A percentile compares a stretch with the other conserved stretches of the same genome.
Conservation (phyloP, 2,113 vertebrate genomes). For the Pelodiscus sinensis region DNA sequence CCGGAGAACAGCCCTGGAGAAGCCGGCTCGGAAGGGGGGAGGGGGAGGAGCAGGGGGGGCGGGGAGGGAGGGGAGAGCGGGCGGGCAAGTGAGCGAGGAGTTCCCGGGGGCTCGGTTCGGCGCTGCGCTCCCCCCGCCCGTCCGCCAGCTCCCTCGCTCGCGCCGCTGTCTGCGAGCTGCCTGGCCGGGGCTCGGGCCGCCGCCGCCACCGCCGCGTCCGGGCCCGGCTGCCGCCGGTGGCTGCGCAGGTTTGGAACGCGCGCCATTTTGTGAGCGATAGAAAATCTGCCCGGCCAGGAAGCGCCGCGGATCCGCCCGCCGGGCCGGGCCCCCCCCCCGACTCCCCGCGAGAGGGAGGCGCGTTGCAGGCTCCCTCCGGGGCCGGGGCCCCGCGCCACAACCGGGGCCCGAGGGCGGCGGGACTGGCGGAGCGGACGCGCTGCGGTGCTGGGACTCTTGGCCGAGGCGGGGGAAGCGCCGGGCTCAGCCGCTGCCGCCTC, state of each 20-base stretch:
- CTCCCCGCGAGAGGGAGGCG: constrained; percentile 37
- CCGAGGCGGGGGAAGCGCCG: constrained; percentile 60
- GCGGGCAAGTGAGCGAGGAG: constrained; percentile 49
- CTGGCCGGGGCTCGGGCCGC: constrained; percentile 65
- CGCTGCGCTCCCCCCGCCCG: constrained; percentile 24
- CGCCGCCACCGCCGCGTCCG: constrained; percentile 9
- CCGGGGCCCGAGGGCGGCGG: constrained; percentile 48
- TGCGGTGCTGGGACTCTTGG: constrained; percentile 72
- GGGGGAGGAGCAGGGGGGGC: background rate
- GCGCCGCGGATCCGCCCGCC: constrained; percentile 65
- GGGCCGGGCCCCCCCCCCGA: constrained; percentile 30
- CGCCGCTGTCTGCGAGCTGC: constrained; percentile 52
- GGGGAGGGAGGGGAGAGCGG: background rate
- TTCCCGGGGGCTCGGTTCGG: constrained; percentile 65
- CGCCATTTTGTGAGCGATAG: constrained; percentile 98
- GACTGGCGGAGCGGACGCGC: constrained; percentile 54
- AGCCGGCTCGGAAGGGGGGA: constrained; percentile 47
- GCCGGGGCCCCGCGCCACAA: constrained; percentile 10
- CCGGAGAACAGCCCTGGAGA: background rate
- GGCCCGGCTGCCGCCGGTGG: constrained; percentile 85
- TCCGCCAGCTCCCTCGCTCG: background rate
- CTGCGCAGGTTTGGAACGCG: constrained; percentile 96
- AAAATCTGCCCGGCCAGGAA: constrained; percentile 77
- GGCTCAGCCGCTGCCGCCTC: constrained; percentile 28
- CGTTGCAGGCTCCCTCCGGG: constrained; percentile 32